Percentiles rank a stretch among this genome's conserved stretches.
These are phyloP conservation scores for Notoglanidium macrostoma DNA, from an alignment of 2,797 vertebrate genomes.

Conservation along the genomic window DNA sequence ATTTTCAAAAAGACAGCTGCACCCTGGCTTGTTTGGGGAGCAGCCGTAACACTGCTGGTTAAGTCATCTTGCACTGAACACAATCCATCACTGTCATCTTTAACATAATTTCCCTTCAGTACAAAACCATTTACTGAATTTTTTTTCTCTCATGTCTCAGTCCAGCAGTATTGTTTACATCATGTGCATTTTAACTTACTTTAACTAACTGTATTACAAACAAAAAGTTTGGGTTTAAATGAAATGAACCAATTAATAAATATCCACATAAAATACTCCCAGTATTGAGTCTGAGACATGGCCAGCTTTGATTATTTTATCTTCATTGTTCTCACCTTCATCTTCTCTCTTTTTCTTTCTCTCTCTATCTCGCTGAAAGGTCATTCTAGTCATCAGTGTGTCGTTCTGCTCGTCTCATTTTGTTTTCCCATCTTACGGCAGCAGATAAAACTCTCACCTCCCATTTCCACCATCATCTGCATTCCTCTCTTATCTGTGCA, in stretches of 20 bases:
- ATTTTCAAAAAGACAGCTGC: slow-evolving; percentile 3
- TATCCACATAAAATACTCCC: neutral
- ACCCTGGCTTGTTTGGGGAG: neutral
- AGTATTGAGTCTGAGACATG: neutral
- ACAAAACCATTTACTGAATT: slow-evolving; percentile 10
- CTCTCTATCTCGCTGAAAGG: slow-evolving; percentile 24
- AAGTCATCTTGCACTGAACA: slow-evolving; percentile 21
- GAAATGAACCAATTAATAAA: neutral
- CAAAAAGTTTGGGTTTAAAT: neutral
- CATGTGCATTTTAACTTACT: neutral
- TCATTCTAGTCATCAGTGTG: slow-evolving; percentile 25
- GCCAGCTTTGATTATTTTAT: neutral
- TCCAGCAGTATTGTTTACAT: slow-evolving; percentile 6
- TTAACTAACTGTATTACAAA: neutral
- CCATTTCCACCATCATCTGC: slow-evolving; percentile 43
- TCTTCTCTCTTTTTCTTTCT: neutral
- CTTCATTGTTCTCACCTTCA: neutral
- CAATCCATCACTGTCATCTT: slow-evolving; percentile 24
- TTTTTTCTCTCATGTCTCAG: neutral
- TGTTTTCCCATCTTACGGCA: slow-evolving; percentile 19
- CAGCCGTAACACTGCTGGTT: slow-evolving; percentile 15
- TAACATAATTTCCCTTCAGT: slow-evolving; percentile 23
- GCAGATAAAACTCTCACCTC: slow-evolving; percentile 41
- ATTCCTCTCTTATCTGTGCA: slow-evolving; percentile 68
- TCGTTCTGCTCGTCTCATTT: slow-evolving; percentile 21